These are phyloP conservation scores for Eleutherodactylus coqui DNA, from an alignment of 2,797 vertebrate genomes.

Conservation along the genomic window DNA sequence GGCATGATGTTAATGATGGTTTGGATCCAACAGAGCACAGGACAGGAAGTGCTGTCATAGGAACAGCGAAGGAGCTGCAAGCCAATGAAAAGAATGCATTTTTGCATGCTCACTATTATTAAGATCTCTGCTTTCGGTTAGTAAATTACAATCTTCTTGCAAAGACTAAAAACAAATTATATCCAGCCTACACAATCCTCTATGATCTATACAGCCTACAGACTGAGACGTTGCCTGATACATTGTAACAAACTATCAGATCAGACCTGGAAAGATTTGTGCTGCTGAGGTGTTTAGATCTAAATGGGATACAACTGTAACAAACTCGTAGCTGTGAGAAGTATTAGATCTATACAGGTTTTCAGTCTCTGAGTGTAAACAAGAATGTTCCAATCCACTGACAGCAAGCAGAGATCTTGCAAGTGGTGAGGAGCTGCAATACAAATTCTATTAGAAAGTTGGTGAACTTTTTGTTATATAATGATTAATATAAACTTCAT, in stretches of 20 bases:
- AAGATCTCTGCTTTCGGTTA: not conserved
- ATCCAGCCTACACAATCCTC: no score
- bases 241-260: not conserved
- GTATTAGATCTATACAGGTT: not conserved
- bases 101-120: no score
- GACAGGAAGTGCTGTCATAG: not conserved
- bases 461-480: not conserved
- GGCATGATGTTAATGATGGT: no score
- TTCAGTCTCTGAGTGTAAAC: no score
- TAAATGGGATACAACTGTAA: not conserved
- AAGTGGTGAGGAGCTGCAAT: not conserved
- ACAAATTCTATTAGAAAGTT: not conserved
- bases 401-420: no score
- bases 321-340: not conserved
- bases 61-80: not conserved
- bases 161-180: no score
- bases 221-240: not conserved
- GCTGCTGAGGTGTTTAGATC: no score
- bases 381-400: no score
- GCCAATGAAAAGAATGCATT: not conserved
- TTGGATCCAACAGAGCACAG: not conserved
- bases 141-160: not conserved
- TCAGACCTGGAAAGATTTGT: no score
- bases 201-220: not conserved
- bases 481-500: not conserved